Evolutionary conservation across 2,113 vertebrate genomes (phyloP).

Genomic region (Indicator indicator): DNA sequence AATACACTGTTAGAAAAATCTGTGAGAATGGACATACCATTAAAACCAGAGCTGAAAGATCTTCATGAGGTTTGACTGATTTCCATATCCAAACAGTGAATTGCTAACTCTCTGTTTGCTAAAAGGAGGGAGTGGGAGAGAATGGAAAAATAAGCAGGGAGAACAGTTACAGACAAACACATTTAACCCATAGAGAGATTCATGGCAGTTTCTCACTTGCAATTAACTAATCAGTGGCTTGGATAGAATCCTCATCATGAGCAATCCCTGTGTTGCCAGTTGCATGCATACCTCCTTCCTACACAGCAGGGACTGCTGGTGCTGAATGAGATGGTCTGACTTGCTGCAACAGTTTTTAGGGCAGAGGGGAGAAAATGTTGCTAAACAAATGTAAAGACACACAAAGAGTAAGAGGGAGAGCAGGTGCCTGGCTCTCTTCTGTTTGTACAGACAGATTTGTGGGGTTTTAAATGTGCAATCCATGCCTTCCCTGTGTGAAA

Average conservation of each 20-base stretch:
- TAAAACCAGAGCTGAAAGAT: not conserved
- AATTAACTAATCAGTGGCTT: not conserved
- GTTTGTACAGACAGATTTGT: not conserved
- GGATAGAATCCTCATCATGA: not conserved
- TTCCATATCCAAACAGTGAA: not conserved
- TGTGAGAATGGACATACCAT: not conserved
- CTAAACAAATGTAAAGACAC: not conserved
- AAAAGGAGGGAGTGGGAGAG: not conserved
- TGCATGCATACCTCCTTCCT: not conserved
- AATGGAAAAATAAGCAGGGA: not conserved
- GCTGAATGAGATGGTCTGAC: not conserved
- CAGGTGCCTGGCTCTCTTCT: not conserved
- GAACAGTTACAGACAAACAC: not conserved
- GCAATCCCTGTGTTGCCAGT: not conserved
- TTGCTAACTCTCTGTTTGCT: not conserved
- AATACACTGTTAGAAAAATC: not conserved
- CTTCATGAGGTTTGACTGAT: not conserved
- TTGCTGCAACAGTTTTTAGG: not conserved
- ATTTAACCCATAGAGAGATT: not conserved
- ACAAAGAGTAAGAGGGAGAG: not conserved
- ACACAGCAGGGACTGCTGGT: rapidly evolving
- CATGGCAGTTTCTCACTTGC: not conserved
- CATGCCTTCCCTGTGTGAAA: not conserved
- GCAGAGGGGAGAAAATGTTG: not conserved
- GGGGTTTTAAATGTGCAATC: not conserved